Evolutionary conservation across 2,888 invertebrate genomes (phyloP).

Genomic region (Pristionchus mayeri): DNA sequence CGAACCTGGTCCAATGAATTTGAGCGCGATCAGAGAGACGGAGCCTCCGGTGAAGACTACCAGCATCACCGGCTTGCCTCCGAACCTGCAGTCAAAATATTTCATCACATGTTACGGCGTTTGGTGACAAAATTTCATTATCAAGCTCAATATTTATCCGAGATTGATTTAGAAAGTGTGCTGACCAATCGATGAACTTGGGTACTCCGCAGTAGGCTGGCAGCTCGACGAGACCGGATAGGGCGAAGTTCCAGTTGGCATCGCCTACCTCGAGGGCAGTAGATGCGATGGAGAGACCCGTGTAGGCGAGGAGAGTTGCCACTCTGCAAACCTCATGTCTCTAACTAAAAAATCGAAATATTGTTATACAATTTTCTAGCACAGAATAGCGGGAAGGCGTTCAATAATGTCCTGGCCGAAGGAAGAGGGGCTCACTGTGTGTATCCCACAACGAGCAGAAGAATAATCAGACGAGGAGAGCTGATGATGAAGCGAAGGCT

Average conservation of each 20-base stretch:
- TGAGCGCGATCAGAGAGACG: not conserved
- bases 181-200: constrained; percentile 40
- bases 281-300: constrained; percentile 39
- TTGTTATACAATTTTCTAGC: too few relatives aligned
- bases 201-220: constrained; percentile 35
- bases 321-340: not conserved
- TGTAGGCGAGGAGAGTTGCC: constrained; percentile 40
- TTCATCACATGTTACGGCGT: too few relatives aligned
- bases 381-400: not conserved
- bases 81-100: constrained; percentile 40
- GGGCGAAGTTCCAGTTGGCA: constrained; percentile 46
- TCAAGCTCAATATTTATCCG: too few relatives aligned
- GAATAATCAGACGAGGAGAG: not conserved
- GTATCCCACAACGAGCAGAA: constrained; percentile 26
- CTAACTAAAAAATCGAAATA: too few relatives aligned
- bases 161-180: not conserved
- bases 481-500: constrained; percentile 13
- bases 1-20: constrained; percentile 36
- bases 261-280: constrained; percentile 34
- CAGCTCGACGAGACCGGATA: constrained; percentile 44
- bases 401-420: not conserved
- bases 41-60: constrained; percentile 10
- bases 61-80: constrained; percentile 14
- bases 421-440: constrained; percentile 3
- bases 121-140: too few relatives aligned